These are phyloP conservation scores for Melanostoma scalare DNA, from an alignment of 2,888 invertebrate species.

Conservation along the genomic window DNA sequence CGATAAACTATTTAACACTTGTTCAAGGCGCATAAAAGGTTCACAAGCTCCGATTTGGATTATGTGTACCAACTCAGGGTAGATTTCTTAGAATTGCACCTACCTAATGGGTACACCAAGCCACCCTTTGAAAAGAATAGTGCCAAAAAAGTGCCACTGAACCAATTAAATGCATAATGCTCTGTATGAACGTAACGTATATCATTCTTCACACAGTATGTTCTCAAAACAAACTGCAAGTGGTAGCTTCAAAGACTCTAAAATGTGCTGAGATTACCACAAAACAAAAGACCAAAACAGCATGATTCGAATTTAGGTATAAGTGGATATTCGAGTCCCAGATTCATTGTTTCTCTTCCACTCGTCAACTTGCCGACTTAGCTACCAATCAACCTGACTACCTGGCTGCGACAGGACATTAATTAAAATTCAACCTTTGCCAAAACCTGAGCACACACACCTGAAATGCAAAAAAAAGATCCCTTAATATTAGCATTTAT, in stretches of 20 bases:
- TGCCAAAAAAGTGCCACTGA: conserved; percentile 14
- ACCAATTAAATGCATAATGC: conserved; percentile 30
- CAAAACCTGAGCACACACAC: background rate
- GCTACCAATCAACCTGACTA: background rate
- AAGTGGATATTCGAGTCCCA: background rate
- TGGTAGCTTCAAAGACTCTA: background rate
- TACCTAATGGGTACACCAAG: background rate
- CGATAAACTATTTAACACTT: background rate
- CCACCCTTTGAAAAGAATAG: conserved; percentile 20
- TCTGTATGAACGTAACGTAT: background rate
- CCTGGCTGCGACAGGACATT: background rate
- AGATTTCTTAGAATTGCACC: too few species aligned
- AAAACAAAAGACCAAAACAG: conserved; percentile 28
- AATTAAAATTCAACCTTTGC: conserved; percentile 29
- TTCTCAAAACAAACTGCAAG: background rate
- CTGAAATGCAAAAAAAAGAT: conserved; percentile 26
- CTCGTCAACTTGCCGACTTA: conserved; percentile 13
- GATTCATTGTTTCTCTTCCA: background rate
- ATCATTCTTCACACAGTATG: background rate
- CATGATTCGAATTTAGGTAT: background rate
- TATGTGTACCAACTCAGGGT: too few species aligned
- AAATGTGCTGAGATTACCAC: conserved; percentile 4
- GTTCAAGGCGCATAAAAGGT: background rate
- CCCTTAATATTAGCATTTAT: conserved; percentile 57
- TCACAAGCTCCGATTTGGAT: conserved; percentile 12